These are phyloP conservation scores for Ganaspis sp. DNA, from an alignment of 1,140 invertebrate genomes.

Conservation along the genomic window DNA sequence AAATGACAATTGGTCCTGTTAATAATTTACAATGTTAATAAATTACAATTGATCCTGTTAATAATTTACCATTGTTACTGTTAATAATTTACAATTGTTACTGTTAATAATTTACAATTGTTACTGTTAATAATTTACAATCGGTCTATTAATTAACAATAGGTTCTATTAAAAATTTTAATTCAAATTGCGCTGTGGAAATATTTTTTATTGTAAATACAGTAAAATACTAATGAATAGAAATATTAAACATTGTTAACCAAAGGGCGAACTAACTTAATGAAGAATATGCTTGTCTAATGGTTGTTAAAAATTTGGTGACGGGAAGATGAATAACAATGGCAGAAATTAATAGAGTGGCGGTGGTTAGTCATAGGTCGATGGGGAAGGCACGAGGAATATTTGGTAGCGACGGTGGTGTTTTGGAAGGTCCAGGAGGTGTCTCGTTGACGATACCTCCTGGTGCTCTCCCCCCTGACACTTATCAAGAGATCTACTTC, in stretches of 20 bases:
- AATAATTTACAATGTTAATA: no score
- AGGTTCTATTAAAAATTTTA: no score
- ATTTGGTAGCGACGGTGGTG: constrained; percentile 87
- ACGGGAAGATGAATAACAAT: not conserved
- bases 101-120: no score
- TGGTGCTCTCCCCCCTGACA: constrained; percentile 87
- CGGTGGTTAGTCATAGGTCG: constrained; percentile 64
- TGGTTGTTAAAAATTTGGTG: constrained; percentile 43
- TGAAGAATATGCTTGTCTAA: constrained; percentile 24
- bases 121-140: no score
- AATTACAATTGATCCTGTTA: no score
- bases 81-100: no score
- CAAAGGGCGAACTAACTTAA: no score
- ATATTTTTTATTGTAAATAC: not conserved
- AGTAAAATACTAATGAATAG: no score
- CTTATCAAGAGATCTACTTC: constrained; percentile 95
- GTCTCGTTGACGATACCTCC: constrained; percentile 92
- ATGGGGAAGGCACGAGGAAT: constrained; percentile 80
- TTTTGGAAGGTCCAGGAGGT: constrained; percentile 90
- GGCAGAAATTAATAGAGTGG: constrained; percentile 32
- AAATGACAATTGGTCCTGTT: no score
- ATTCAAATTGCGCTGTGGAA: not conserved
- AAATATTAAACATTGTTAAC: no score
- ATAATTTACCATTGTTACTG: no score
- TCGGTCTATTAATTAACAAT: no score